Evolutionary conservation across 2,888 invertebrate species (phyloP), one percentile per base, ranked within the genome.

Genomic region (Rapana venosa): DNA sequence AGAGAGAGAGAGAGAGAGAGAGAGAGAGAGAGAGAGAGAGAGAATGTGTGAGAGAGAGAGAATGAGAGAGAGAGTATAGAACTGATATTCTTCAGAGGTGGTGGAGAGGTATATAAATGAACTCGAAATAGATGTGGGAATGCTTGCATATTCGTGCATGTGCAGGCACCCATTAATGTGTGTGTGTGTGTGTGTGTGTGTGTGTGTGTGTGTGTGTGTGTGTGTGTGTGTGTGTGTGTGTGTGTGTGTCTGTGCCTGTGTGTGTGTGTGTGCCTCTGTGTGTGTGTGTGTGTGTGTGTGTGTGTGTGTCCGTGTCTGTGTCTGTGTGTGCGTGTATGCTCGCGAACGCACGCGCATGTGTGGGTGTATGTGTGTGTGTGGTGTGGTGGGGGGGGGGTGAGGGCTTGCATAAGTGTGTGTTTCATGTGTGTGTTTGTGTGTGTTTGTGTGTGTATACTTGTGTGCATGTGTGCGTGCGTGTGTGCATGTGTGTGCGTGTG

Each of bases 1-100:
- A 74, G 74, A 74, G 74, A 74, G 74, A 74, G 74, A 74, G 70
- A 74, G 15, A 74, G 74, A 74, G 74, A 74, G 74, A 74, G n/a
- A 74, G 74, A 74, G 70, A 74, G 70, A 74, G 70, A 8, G 26
- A 26, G 26, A 13, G 74, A 26, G 2, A 74, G 22, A 74, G 74
- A 26, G 26, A 22, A 26, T 26, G 26, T 8, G 74, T 8, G 26
- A 17, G 2, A 6, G 8, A 74, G 74, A 26, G 22, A 17, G 22
- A 74, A 11, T 74, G 74, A 74, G n/a, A 74, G 26, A 74, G 74
- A 74, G 74, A 74, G 15, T n/a, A n/a, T n/a, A n/a, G n/a, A n/a
- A n/a, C n/a, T n/a, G n/a, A n/a, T n/a, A n/a, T n/a, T n/a, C n/a
- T n/a, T n/a, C n/a, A n/a, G n/a, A n/a, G n/a, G n/a, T n/a, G n/a